Conservation (phyloP, 2,797 vertebrate species). For the Etheostoma nigrum region DNA sequence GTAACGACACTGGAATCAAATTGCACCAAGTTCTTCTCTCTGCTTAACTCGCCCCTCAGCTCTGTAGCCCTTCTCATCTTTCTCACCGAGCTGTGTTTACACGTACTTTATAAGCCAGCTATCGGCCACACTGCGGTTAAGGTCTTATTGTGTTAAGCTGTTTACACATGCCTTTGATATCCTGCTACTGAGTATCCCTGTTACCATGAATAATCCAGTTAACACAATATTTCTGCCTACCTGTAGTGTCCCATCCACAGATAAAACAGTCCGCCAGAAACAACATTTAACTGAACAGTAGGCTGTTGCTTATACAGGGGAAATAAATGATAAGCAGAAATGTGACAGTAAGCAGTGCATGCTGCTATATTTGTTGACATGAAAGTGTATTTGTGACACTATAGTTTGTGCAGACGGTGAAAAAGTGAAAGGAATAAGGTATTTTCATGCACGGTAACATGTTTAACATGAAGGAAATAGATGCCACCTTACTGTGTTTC, state of each 20-base stretch:
- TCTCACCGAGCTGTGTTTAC: constrained; percentile 62
- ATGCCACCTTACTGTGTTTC: constrained; percentile 9
- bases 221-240: constrained; percentile 66
- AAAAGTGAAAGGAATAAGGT: constrained; percentile 27
- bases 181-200: constrained; percentile 56
- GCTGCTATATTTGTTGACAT: constrained; percentile 27
- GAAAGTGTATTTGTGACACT: constrained; percentile 25
- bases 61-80: constrained; percentile 59
- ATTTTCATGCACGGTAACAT: constrained; percentile 4
- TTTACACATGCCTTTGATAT: constrained; percentile 72
- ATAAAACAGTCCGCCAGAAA: constrained; percentile 45
- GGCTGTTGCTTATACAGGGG: constrained; percentile 38
- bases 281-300: constrained; percentile 31
- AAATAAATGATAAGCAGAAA: constrained; percentile 35
- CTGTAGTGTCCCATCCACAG: constrained; percentile 62
- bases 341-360: constrained; percentile 28
- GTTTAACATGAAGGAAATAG: constrained; percentile 11
- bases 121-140: constrained; percentile 63
- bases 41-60: constrained; percentile 46
- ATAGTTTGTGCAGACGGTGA: constrained; percentile 10
- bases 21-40: constrained; percentile 43
- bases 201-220: constrained; percentile 74
- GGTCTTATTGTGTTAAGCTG: constrained; percentile 77
- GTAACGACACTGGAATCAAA: constrained; percentile 48
- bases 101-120: constrained; percentile 61